Conservation (phyloP, 2,113 vertebrate species). For the Thamnophis sirtalis region DNA sequence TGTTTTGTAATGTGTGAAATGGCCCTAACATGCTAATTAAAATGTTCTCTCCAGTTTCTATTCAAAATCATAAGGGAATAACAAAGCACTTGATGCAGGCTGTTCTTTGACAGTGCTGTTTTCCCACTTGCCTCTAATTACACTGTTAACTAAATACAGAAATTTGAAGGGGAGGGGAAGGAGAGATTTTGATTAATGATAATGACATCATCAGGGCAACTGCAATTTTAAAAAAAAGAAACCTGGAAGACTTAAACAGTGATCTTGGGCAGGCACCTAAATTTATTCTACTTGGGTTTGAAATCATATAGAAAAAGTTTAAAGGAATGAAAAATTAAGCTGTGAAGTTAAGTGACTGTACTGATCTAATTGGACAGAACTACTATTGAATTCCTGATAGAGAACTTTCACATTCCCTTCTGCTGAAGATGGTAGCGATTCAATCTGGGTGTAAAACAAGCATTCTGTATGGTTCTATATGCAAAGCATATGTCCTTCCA, state of each 20-base stretch:
- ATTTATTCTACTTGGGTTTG: not conserved
- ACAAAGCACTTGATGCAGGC: not conserved
- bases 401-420: not conserved
- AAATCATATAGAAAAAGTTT: not conserved
- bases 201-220: not conserved
- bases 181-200: not conserved
- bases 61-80: not conserved
- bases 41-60: not conserved
- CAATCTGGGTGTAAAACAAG: not conserved
- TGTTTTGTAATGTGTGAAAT: not conserved
- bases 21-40: not conserved
- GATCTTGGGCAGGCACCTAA: not conserved
- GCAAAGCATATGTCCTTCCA: not conserved
- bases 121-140: not conserved
- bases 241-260: not conserved
- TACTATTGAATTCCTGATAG: not conserved
- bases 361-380: not conserved
- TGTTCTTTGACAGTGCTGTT: not conserved
- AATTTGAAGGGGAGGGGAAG: not conserved
- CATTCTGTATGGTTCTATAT: not conserved
- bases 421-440: not conserved
- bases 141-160: not conserved
- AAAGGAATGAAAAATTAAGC: not conserved
- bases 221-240: not conserved
- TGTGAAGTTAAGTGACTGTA: not conserved